Evolutionary conservation across 2,888 invertebrate species (phyloP).

Genomic region (Melanargia galathea): DNA sequence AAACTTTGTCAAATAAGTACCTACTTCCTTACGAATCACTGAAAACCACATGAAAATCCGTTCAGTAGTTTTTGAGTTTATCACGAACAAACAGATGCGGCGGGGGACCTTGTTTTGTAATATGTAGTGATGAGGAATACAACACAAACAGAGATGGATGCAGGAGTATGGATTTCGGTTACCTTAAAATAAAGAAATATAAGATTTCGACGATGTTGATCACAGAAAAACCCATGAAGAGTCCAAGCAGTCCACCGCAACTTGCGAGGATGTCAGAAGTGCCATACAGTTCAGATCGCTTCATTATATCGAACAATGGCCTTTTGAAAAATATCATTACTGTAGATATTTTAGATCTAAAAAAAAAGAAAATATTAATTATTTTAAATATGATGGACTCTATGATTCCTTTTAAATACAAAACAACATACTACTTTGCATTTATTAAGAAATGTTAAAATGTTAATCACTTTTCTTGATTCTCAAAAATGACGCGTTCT

Average conservation of each 20-base stretch:
- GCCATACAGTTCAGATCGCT: slow-evolving; percentile 86
- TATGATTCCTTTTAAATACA: background rate
- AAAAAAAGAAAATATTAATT: background rate
- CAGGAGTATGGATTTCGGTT: background rate
- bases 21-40: no score
- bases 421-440: background rate
- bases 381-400: background rate
- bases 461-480: no score
- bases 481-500: no score
- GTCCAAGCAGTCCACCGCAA: slow-evolving; percentile 84
- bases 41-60: no score
- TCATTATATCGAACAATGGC: slow-evolving; percentile 84
- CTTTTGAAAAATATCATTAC: slow-evolving; percentile 86
- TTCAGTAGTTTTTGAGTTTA: no score
- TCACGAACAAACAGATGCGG: no score
- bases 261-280: slow-evolving; percentile 86
- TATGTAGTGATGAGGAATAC: no score
- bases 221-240: slow-evolving; percentile 84
- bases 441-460: no score
- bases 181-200: slow-evolving; percentile 79
- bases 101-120: no score
- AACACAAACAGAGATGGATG: no score
- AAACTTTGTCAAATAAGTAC: no score
- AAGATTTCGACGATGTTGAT: slow-evolving; percentile 82
- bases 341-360: slow-evolving; percentile 6